Evolutionary conservation across 2,888 invertebrate genomes (phyloP), one percentile per base, ranked within the genome.

Genomic region (Nomada ruficornis): DNA sequence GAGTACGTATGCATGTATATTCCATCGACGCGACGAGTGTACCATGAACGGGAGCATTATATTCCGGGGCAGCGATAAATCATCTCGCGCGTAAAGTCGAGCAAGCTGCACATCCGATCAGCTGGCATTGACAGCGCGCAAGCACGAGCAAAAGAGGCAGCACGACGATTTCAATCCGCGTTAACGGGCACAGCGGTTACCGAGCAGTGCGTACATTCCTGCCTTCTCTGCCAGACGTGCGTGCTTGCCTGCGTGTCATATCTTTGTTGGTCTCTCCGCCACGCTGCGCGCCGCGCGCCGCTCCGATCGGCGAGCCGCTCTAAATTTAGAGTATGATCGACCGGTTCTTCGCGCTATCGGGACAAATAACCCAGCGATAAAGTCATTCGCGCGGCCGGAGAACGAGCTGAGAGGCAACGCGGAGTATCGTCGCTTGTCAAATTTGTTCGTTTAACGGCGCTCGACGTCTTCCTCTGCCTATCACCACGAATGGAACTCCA

Each of bases 251-350:
- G 77, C 74, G 55, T 47, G 68, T 47, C 62, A n/a, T 73, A 42
- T 29, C 63, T 59, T 72, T 54, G 55, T 72, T 29, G 47, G 26
- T 26, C 60, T 59, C 73, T 52, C 62, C n/a, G 54, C 20, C 20
- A 54, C 54, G n/a, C 20, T 10, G 54, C 20, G n/a, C 20, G n/a
- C n/a, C 54, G n/a, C n/a, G 54, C 20, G n/a, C 54, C 57, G 57
- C 23, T 0, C 42, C 55, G 69, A 57, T 77, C 68, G 36, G 2
- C 13, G 42, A 54, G 62, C 65, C 36, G 70, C 44, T 86, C 89
- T 90, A 90, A 90, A 90, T 90, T 88, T 90, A 90, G 89, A 84
- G 86, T 86, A 90, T 89, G 90, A 90, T 89, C 90, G 88, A 85
- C 85, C 85, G 87, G 83, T 87, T 80, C 82, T 78, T 83, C 81